Evolutionary conservation across 2,797 vertebrate genomes (phyloP).

Genomic region (Otolemur crassicaudatus): DNA sequence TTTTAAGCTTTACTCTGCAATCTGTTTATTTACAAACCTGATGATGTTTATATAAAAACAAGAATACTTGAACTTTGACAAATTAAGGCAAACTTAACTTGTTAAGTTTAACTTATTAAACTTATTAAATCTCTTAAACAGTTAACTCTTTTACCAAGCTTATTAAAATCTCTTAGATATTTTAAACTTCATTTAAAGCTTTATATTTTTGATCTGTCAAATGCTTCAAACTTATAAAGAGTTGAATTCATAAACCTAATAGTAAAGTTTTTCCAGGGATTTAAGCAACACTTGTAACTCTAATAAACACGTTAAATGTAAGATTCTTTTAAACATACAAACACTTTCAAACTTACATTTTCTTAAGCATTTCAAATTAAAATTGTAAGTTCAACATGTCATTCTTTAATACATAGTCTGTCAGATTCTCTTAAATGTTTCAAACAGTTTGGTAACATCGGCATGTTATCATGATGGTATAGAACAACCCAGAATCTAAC

Average conservation of each 20-base stretch:
- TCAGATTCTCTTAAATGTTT: conserved; percentile 52
- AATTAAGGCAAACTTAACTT: background rate
- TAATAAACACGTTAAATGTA: background rate
- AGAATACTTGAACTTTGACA: conserved; percentile 8
- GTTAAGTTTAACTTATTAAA: background rate
- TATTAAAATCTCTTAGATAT: background rate
- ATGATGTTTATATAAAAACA: conserved; percentile 41
- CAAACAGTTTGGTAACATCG: background rate
- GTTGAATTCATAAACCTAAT: background rate
- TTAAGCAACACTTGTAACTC: background rate
- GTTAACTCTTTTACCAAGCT: background rate
- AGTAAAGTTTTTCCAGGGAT: conserved; percentile 19
- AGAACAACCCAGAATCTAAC: background rate
- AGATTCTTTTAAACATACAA: conserved; percentile 28
- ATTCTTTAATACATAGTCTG: background rate
- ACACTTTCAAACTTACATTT: conserved; percentile 42
- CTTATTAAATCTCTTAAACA: conserved; percentile 25
- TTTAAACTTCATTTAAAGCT: conserved; percentile 20
- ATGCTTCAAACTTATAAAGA: background rate
- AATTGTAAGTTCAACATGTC: background rate
- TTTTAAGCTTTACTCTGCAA: background rate
- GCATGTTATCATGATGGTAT: background rate
- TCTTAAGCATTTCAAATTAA: conserved; percentile 38
- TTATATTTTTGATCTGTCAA: background rate
- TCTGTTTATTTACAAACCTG: conserved; percentile 47